Evolutionary conservation across 2,113 vertebrate genomes (phyloP).

Genomic region (Macrotis lagotis): DNA sequence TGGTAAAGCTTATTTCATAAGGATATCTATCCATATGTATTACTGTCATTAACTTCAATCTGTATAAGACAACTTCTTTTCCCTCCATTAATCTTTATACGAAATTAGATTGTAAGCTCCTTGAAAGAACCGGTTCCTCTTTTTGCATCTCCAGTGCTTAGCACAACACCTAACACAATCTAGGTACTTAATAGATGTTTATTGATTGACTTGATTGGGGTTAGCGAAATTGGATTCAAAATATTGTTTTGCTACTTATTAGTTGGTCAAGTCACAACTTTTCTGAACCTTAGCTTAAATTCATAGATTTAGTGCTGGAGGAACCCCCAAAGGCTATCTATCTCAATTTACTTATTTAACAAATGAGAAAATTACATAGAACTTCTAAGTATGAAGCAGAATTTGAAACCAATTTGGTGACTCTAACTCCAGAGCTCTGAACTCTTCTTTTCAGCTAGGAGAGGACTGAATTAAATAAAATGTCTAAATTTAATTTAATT

Average conservation of each 20-base stretch:
- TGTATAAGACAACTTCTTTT: neutral
- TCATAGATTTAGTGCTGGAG: neutral
- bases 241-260: neutral
- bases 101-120: neutral
- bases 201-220: neutral
- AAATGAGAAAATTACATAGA: neutral
- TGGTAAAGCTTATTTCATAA: neutral
- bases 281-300: neutral
- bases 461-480: neutral
- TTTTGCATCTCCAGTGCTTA: neutral
- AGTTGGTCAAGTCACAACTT: neutral
- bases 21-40: neutral
- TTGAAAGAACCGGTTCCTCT: neutral
- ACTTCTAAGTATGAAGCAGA: neutral
- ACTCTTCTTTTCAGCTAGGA: neutral
- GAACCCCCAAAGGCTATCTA: neutral
- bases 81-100: neutral
- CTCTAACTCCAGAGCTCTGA: neutral
- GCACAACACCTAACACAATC: neutral
- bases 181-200: neutral
- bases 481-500: neutral
- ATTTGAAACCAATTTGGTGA: neutral
- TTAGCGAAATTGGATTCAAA: neutral
- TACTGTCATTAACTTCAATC: neutral
- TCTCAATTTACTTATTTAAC: neutral